Evolutionary conservation across 2,797 vertebrate genomes (phyloP).

Genomic region (Danio aesculapii): DNA sequence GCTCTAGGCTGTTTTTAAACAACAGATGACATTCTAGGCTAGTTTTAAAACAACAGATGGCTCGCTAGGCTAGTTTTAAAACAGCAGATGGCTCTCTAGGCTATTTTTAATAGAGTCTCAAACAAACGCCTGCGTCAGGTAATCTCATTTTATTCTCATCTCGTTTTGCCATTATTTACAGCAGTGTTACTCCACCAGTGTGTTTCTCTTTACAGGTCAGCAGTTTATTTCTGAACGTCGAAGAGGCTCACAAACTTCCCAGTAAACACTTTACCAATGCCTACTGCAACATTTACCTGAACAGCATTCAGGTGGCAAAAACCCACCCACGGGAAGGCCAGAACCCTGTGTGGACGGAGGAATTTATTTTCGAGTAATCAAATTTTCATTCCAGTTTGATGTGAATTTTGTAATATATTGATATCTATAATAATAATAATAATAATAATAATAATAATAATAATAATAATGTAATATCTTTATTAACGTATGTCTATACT

Average conservation of each 20-base stretch:
- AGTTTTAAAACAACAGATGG: too few species aligned
- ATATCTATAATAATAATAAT: too few species aligned
- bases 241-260: constrained; percentile 98
- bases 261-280: constrained; percentile 96
- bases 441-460: too few species aligned
- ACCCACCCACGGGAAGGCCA: constrained; percentile 97
- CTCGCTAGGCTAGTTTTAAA: too few species aligned
- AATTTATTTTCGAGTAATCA: constrained; percentile 97
- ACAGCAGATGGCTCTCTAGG: too few species aligned
- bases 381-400: background rate
- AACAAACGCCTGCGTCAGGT: constrained; percentile 98
- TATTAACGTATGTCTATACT: background rate
- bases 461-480: too few species aligned
- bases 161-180: background rate
- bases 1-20: too few species aligned
- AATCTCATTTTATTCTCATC: constrained; percentile 22
- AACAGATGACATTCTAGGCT: too few species aligned
- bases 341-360: constrained; percentile 97
- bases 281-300: constrained; percentile 98
- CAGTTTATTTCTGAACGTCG: constrained; percentile 95
- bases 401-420: background rate
- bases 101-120: constrained; percentile 58
- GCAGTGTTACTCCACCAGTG: background rate
- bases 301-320: constrained; percentile 96
- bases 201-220: constrained; percentile 83